phyloP scores from a whole-genome alignment of 2,113 vertebrate species.

The Bujurquina vittata region DNA sequence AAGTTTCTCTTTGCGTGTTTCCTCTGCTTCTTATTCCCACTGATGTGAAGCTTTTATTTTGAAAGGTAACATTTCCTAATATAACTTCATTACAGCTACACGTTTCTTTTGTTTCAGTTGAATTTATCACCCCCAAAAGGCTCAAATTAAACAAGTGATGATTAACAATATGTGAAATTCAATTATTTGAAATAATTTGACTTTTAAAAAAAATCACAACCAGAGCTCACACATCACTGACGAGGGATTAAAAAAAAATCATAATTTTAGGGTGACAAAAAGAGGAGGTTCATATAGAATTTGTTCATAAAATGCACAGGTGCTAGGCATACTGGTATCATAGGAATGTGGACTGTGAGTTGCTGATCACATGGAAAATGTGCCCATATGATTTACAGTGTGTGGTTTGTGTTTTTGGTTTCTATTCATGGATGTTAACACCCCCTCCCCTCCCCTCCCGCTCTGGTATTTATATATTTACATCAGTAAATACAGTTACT shows the following conservation, averaged over 20 bases:
- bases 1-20: background rate
- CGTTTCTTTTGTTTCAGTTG: background rate
- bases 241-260: background rate
- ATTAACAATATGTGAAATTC: background rate
- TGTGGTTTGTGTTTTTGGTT: slow-evolving; percentile 53
- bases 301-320: slow-evolving; percentile 36
- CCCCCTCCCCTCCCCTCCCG: background rate
- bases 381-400: slow-evolving; percentile 58
- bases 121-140: background rate
- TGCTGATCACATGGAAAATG: slow-evolving; percentile 36
- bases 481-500: slow-evolving; percentile 37
- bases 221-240: slow-evolving; percentile 24
- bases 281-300: slow-evolving; percentile 32
- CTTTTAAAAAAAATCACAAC: slow-evolving; percentile 3
- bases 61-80: background rate
- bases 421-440: slow-evolving; percentile 15
- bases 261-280: background rate
- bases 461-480: slow-evolving; percentile 53
- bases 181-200: background rate
- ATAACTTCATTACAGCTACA: background rate
- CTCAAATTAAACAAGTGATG: background rate
- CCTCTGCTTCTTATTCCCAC: slow-evolving; percentile 6
- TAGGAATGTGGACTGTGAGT: slow-evolving; percentile 62
- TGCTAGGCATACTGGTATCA: slow-evolving; percentile 45
- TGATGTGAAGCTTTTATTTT: background rate